Evolutionary conservation across 2,113 vertebrate species (phyloP), one percentile per base, ranked within the genome.

Genomic region (Cynocephalus volans): DNA sequence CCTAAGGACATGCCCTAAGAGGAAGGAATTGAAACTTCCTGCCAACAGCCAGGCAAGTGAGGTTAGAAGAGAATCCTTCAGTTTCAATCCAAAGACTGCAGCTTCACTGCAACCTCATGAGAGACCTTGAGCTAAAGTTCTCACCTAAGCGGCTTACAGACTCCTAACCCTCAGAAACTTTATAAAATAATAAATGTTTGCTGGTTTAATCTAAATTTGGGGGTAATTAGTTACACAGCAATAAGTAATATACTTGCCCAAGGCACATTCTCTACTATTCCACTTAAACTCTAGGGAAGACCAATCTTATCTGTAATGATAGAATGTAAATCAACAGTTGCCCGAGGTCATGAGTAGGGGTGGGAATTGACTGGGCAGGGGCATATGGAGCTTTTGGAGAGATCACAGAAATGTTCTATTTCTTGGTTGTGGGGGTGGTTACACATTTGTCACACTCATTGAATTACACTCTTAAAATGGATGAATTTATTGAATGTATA

Each of bases 131-230:
- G 73, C 41, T 41, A 95, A 62, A 23, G 24, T 48, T 41, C 31
- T 54, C 31, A 62, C 18, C 14, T 19, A n/a, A 54, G 69, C 65
- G 18, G 64, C 60, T 79, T 23, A 72, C 3, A 72, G n/a, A 50
- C 50, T 77, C 48, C 72, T 84, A 70, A 93, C 28, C 14, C 64
- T 64, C n/a, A 82, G 75, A 95, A 93, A 95, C 41, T 69, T 6
- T 76, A 54, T 45, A 31, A 50, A 41, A 24, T 81, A 93, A 81
- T n/a, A 65, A 50, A 69, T 23, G 5, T 64, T 54, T 33, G 19
- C 62, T n/a, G 14, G 77, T 56, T 85, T 73, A 62, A 41, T 3
- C 2, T 26, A 70, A 62, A 62, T 56, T 45, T 18, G 10, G 45
- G 45, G 19, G 17, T 48, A 54, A 75, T 70, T 36, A 70, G 13